phyloP scores from a whole-genome alignment of 2,113 vertebrate genomes.

The Cepphus grylle region DNA sequence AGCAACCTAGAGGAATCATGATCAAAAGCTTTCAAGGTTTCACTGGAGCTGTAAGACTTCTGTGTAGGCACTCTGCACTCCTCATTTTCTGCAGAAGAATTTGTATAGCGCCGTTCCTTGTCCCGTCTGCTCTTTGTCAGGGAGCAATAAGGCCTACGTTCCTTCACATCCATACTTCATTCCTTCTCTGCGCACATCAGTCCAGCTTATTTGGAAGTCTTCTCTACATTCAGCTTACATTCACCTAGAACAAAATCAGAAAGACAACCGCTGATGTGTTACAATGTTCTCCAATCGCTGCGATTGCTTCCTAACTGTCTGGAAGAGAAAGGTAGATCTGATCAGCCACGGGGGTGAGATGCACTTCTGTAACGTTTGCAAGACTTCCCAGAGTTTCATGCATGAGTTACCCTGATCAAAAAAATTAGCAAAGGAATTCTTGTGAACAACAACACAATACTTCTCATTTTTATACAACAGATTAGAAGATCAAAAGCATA shows the following conservation, averaged over 20 bases:
- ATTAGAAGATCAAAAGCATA: neutral
- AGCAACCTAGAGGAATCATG: constrained; percentile 91
- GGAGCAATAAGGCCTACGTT: constrained; percentile 96
- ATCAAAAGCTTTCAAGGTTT: constrained; percentile 95
- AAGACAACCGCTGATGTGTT: constrained; percentile 7
- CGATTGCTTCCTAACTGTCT: neutral
- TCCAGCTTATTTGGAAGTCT: constrained; percentile 59
- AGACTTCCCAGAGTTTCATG: neutral
- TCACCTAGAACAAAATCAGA: constrained; percentile 69
- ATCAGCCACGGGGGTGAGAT: neutral
- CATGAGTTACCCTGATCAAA: neutral
- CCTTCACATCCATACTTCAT: constrained; percentile 98
- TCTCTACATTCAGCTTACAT: constrained; percentile 71
- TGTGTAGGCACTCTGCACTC: constrained; percentile 93
- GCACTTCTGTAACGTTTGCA: neutral
- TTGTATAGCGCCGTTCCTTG: constrained; percentile 87
- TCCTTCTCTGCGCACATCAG: constrained; percentile 85
- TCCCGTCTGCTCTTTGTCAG: constrained; percentile 94
- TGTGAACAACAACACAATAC: neutral
- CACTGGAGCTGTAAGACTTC: constrained; percentile 97
- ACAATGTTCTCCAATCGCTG: constrained; percentile 22
- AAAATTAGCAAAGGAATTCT: neutral
- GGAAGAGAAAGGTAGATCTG: neutral
- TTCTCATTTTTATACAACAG: neutral
- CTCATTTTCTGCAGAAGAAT: constrained; percentile 86